Evolutionary conservation across 2,113 vertebrate genomes (phyloP), one percentile per base, ranked within the genome.

Genomic region (Arenaria interpres): DNA sequence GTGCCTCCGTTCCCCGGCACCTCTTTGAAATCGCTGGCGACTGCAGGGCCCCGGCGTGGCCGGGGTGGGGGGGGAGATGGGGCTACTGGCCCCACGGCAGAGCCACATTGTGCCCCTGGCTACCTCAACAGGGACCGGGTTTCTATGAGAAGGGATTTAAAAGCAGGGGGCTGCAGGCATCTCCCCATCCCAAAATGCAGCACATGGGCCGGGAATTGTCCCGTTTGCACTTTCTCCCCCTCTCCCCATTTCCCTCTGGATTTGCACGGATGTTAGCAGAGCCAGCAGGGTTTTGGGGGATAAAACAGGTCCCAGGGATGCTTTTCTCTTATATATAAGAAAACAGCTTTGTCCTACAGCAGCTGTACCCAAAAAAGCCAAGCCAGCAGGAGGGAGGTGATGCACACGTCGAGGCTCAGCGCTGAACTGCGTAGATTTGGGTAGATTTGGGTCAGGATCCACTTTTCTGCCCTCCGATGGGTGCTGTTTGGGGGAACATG

Each of bases 21-120:
- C 71, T 37, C 93, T 98, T 95, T 97, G 97, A 97, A 95, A 96
- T 75, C 20, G 22, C 79, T 77, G 85, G 74, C 1, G 50, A n/a
- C 64, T 64, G 77, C 73, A 37, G 33, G 24, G 92, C 89, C 84
- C 43, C 4, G 22, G 45, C 19, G 3, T 79, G 3, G 66, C n/a
- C 37, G 50, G 79, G 56, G 43, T 69, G 30, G 43, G 56, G 43
- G 76, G 30, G 43, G 25, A 46, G 19, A 46, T 20, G 62, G 30
- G 37, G 41, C 32, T 1, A 13, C 20, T 1, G 15, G 39, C 69
- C 3, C 24, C 94, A n/a, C 41, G 72, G 72, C 81, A 96, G 77
- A 79, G 95, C 89, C 12, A 9, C 12, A 41, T 35, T 10, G 43
- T 46, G 79, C 81, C 23, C 43, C 64, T 19, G 6, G 63, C 32